These are phyloP conservation scores for Pristiophorus japonicus DNA, from an alignment of 2,113 vertebrate genomes.

Conservation along the genomic window DNA sequence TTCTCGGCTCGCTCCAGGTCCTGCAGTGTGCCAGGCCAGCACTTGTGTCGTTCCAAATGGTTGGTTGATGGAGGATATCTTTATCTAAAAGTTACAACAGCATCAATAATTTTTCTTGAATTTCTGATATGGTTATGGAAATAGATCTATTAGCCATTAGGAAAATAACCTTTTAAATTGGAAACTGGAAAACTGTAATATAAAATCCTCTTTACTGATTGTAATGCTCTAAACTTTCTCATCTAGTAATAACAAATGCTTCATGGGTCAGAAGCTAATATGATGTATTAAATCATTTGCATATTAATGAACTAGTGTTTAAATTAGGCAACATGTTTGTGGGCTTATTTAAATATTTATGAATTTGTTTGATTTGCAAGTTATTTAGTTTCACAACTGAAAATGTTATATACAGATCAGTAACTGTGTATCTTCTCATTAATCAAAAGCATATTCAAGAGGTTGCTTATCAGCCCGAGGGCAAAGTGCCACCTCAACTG, in stretches of 20 bases:
- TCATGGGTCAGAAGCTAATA: not conserved
- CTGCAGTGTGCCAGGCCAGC: not conserved
- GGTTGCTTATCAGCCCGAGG: not conserved
- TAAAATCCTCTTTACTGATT: not conserved
- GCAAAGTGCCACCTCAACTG: not conserved
- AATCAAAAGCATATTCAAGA: not conserved
- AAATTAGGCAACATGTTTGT: not conserved
- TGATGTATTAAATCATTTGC: not conserved
- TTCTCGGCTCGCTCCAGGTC: not conserved
- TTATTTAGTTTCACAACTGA: not conserved
- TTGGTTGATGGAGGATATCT: not conserved
- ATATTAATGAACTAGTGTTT: not conserved
- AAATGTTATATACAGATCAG: not conserved
- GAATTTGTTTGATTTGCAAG: not conserved
- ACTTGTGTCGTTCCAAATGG: not conserved
- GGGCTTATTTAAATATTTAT: conserved; percentile 1
- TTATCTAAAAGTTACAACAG: not conserved
- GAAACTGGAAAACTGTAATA: not conserved
- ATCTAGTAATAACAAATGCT: not conserved
- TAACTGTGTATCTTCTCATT: not conserved
- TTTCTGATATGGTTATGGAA: not conserved
- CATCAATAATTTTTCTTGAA: not conserved
- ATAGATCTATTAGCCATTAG: not conserved
- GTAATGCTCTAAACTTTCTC: not conserved
- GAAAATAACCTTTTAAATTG: not conserved